Evolutionary conservation across 1,140 invertebrate species (phyloP).

Genomic region (Plectus sambesii): DNA sequence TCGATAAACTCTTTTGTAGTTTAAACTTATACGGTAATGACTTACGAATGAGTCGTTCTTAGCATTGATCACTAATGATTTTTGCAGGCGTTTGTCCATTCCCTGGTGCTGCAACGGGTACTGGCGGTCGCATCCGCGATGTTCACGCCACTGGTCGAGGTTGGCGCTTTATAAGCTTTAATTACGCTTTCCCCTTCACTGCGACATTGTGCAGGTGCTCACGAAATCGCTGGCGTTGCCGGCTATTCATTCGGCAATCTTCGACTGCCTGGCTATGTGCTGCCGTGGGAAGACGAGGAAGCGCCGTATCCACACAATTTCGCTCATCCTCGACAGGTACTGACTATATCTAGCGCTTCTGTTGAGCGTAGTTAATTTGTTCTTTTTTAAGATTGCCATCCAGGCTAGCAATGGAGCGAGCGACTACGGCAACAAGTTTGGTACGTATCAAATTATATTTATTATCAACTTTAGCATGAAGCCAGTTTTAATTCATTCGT

Average conservation of each 20-base stretch:
- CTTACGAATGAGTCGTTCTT: constrained; percentile 21
- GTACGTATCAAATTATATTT: too few species aligned
- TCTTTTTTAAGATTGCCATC: constrained; percentile 54
- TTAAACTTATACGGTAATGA: constrained; percentile 3
- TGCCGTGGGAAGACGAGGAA: constrained; percentile 69
- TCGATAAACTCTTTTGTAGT: too few species aligned
- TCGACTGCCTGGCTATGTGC: constrained; percentile 67
- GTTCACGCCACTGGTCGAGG: constrained; percentile 71
- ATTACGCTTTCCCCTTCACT: constrained; percentile 8
- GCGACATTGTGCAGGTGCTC: constrained; percentile 66
- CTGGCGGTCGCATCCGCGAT: constrained; percentile 83
- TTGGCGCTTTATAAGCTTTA: constrained; percentile 39
- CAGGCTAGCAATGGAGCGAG: constrained; percentile 95
- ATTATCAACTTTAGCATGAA: too few species aligned
- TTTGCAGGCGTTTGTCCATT: constrained; percentile 51
- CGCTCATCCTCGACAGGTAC: constrained; percentile 70
- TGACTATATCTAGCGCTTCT: background rate
- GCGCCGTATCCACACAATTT: constrained; percentile 71
- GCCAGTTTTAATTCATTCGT: too few species aligned
- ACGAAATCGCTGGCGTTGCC: constrained; percentile 85
- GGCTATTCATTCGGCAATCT: constrained; percentile 90
- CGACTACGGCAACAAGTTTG: constrained; percentile 98
- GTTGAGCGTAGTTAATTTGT: constrained; percentile 7
- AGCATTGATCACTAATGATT: constrained; percentile 17
- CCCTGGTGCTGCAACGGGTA: constrained; percentile 90